Evolutionary conservation across 2,797 vertebrate species (phyloP).

Genomic region (Enteromius argenteus): DNA sequence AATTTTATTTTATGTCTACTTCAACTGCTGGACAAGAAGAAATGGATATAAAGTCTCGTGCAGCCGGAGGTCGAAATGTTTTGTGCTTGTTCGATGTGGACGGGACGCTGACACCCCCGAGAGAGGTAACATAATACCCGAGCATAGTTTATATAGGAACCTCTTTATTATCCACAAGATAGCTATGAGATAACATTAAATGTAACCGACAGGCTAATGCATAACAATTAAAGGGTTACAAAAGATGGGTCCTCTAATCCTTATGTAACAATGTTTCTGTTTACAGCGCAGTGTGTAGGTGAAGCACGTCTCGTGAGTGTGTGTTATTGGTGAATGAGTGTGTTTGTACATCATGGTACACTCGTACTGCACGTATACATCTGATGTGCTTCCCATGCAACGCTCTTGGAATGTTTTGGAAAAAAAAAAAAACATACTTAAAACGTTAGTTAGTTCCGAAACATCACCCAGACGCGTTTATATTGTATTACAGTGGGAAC

Average conservation of each 20-base stretch:
- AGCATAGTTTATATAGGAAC: neutral
- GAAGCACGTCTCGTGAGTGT: neutral
- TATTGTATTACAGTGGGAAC: neutral
- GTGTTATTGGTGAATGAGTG: neutral
- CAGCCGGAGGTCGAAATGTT: slow-evolving; percentile 68
- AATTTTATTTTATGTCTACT: neutral
- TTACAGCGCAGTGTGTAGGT: neutral
- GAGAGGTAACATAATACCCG: slow-evolving; percentile 82
- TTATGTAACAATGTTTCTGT: slow-evolving; percentile 19
- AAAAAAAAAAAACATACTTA: neutral
- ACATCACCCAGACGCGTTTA: neutral
- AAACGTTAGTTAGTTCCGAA: neutral
- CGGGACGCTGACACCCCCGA: slow-evolving; percentile 89
- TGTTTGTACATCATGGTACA: neutral
- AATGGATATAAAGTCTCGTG: slow-evolving; percentile 67
- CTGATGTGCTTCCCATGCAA: neutral
- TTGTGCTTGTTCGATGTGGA: slow-evolving; percentile 97
- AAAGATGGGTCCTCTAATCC: neutral
- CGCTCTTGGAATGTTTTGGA: neutral
- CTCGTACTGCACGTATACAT: slow-evolving; percentile 26
- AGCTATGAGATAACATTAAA: neutral
- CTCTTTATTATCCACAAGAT: neutral
- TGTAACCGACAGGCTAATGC: neutral
- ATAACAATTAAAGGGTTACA: neutral
- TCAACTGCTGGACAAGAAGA: slow-evolving; percentile 22